Conservation (phyloP, 1,140 invertebrate species). For the Oedothorax gibbosus region DNA sequence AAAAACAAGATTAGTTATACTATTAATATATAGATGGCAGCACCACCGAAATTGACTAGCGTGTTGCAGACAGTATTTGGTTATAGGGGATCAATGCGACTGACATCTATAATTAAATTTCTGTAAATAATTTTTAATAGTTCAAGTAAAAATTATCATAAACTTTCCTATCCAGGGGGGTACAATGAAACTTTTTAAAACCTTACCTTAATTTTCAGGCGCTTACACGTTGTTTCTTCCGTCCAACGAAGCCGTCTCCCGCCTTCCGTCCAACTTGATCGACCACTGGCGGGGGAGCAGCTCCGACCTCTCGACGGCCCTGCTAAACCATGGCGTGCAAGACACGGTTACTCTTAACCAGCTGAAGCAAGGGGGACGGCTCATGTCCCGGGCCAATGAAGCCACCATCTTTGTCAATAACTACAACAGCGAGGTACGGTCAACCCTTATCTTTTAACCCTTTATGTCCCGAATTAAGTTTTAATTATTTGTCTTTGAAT, state of each 20-base stretch:
- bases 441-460: neutral
- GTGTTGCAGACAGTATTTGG: too few species aligned
- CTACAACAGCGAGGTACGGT: conserved; percentile 53
- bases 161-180: too few species aligned
- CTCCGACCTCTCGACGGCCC: conserved; percentile 39
- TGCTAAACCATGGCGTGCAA: conserved; percentile 62
- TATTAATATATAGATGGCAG: too few species aligned
- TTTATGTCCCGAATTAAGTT: too few species aligned
- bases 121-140: too few species aligned
- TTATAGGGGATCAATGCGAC: too few species aligned
- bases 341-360: conserved; percentile 54
- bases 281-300: conserved; percentile 59
- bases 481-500: too few species aligned
- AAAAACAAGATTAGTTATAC: too few species aligned
- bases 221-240: conserved; percentile 64
- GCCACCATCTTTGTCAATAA: conserved; percentile 54
- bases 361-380: conserved; percentile 31
- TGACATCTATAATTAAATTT: too few species aligned
- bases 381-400: conserved; percentile 29
- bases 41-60: too few species aligned
- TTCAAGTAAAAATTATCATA: too few species aligned
- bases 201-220: conserved; percentile 53
- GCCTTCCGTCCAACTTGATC: conserved; percentile 61
- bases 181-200: too few species aligned
- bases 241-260: conserved; percentile 63